Evolutionary conservation across 2,797 vertebrate species (phyloP).

Genomic region (Dromococcyx pavoninus): DNA sequence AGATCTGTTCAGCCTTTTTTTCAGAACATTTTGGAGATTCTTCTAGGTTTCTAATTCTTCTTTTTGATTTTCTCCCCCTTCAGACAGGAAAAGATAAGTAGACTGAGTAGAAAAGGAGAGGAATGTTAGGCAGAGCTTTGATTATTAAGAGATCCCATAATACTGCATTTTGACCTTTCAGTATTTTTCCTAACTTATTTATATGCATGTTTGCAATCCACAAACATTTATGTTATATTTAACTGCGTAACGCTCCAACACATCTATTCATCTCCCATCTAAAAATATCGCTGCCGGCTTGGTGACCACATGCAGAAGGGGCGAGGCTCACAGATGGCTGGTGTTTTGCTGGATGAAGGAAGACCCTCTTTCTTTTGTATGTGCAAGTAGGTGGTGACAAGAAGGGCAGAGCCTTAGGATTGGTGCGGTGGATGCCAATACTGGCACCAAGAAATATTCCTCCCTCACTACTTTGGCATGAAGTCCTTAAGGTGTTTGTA

Average conservation of each 20-base stretch:
- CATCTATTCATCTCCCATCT: background rate
- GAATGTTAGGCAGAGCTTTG: background rate
- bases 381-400: accelerated
- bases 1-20: background rate
- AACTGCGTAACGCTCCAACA: background rate
- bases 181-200: conserved; percentile 13
- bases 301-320: background rate
- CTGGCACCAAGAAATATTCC: background rate
- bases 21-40: background rate
- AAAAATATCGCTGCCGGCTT: background rate
- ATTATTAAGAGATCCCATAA: background rate
- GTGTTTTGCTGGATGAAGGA: background rate
- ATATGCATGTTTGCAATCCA: background rate
- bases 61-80: background rate
- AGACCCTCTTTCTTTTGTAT: background rate
- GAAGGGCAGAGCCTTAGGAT: background rate
- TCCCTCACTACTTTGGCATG: background rate
- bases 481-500: background rate
- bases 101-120: background rate
- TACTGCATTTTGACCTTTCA: background rate
- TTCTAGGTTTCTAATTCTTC: background rate
- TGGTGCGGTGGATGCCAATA: accelerated
- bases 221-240: background rate
- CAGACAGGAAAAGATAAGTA: background rate
- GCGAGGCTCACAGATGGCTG: background rate